Evolutionary conservation across 2,113 vertebrate genomes (phyloP), one percentile per base, ranked within the genome.

Genomic region (Piprites chloris): DNA sequence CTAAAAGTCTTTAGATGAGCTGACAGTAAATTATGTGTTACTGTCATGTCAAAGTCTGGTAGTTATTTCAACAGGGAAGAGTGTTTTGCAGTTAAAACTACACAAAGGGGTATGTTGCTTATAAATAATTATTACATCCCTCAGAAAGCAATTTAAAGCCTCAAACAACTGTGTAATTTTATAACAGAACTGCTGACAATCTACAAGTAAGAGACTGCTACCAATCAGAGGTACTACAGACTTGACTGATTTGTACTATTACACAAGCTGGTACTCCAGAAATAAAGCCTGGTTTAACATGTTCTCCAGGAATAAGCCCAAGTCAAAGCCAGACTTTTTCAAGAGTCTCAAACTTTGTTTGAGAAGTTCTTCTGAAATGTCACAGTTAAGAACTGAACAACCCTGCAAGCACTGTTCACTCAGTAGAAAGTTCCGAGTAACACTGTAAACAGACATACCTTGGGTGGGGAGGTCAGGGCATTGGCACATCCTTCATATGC

Each of bases 401-500:
- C 14, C 17, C 16, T 37, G 18, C 47, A 55, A 47, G 59, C 24
- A 44, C 18, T 33, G 11, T 16, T 79, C 30, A 50, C 76, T 77
- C 41, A 66, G 16, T 1, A 44, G 26, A 72, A 11, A 13, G 27
- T 30, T 78, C 22, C 55, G 59, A 62, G 47, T 19, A 77, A 62
- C 49, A 80, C 39, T 20, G 16, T 30, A 56, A 6, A 61, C 19
- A 86, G 55, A 97, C 97, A 69, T 95, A 99, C 99, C 99, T 99
- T 99, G 26, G 99, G 99, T 15, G 99, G 99, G 23, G 99, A 98
- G 2, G 99, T 99, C 47, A 99, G 98, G 6, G 99, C 99, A 66
- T 99, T 99, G 67, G 99, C 99, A 42, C 99, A 99, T 94, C 99
- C 99, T 96, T 99, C 99, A 16, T 99, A 99, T 11, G 99, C 99